These are phyloP conservation scores for Schizopygopsis malacanthus DNA, from an alignment of 2,797 vertebrate genomes.

Conservation along the genomic window DNA sequence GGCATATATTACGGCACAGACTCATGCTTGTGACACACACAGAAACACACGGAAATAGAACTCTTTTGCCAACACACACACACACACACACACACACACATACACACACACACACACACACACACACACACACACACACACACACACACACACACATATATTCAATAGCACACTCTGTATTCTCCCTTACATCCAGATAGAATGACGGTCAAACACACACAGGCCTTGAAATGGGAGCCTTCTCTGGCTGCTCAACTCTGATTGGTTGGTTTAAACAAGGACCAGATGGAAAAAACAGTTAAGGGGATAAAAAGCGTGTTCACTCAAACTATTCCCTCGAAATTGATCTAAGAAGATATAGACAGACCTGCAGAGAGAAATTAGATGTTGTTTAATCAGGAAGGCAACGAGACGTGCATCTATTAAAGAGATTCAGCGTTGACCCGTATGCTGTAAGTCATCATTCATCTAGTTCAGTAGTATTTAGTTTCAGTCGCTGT, in stretches of 20 bases:
- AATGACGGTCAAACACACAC: constrained; percentile 30
- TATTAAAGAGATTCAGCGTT: not conserved
- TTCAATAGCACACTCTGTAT: constrained; percentile 2
- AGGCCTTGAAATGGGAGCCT: constrained; percentile 44
- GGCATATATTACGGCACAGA: constrained; percentile 37
- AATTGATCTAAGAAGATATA: constrained; percentile 11
- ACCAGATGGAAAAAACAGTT: constrained; percentile 52
- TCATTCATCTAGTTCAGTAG: not conserved
- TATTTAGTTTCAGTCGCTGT: constrained; percentile 14
- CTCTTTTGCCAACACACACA: constrained; percentile 23
- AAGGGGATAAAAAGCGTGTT: not conserved
- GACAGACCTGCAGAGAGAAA: not conserved
- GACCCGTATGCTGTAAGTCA: constrained; percentile 20
- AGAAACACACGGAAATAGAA: constrained; percentile 4
- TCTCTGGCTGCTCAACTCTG: constrained; percentile 32
- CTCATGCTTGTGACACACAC: constrained; percentile 27
- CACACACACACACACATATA: not conserved
- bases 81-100: not conserved
- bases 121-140: constrained; percentile 25
- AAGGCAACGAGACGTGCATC: not conserved
- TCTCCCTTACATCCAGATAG: constrained; percentile 3
- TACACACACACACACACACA: too few species aligned
- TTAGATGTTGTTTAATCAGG: not conserved
- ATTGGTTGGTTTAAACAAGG: constrained; percentile 58
- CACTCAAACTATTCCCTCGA: not conserved